Percentiles rank a stretch among this genome's conserved stretches.
phyloP scores from a whole-genome alignment of 2,888 invertebrate species.

The Phyto melanocephala region DNA sequence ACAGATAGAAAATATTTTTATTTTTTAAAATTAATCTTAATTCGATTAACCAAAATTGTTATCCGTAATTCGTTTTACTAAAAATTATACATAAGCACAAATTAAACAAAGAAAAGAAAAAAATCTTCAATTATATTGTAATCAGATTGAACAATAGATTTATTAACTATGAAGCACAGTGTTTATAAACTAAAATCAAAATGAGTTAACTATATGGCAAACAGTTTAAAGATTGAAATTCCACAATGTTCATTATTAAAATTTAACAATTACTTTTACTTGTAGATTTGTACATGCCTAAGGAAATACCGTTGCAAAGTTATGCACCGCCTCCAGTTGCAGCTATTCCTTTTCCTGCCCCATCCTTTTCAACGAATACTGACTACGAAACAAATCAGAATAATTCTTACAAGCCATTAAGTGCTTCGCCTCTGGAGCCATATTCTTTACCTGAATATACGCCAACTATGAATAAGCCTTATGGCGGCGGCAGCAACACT shows the following conservation, averaged over 20 bases:
- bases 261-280: slow-evolving; percentile 18
- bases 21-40: too few relatives aligned
- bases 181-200: not conserved
- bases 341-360: not conserved
- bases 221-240: not conserved
- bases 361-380: not conserved
- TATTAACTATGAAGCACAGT: not conserved
- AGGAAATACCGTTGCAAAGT: slow-evolving; percentile 77
- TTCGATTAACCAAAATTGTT: too few relatives aligned
- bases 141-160: too few relatives aligned
- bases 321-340: slow-evolving; percentile 75
- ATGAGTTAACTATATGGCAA: not conserved
- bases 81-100: too few relatives aligned
- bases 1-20: too few relatives aligned
- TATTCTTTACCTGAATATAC: not conserved
- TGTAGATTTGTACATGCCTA: slow-evolving; percentile 77
- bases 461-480: not conserved
- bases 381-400: not conserved
- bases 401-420: slow-evolving; percentile 3
- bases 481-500: not conserved
- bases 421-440: not conserved
- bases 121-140: too few relatives aligned
- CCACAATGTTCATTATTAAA: not conserved
- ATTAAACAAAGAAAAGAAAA: too few relatives aligned
- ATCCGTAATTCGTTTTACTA: too few relatives aligned